Evolutionary conservation across 1,140 invertebrate species (phyloP), one percentile per base, ranked within the genome.

Genomic region (Babylonia areolata): DNA sequence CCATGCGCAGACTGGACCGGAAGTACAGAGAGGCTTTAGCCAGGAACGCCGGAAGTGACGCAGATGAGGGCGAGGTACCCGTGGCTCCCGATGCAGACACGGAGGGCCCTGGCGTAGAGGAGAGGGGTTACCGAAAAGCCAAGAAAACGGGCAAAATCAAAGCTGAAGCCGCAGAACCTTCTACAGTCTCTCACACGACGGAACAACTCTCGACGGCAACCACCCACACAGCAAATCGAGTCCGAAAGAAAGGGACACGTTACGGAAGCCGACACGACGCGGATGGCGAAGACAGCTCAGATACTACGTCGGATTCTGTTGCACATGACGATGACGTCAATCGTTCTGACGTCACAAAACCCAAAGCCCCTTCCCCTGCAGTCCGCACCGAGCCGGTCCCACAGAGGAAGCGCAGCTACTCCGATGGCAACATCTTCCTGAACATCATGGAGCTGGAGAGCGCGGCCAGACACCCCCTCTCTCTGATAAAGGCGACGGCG

Each of bases 321-420:
- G 58, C 20, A 23, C 58, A 23, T 64, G 58, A n/a, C 58, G 28
- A 23, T 23, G 2, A 64, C 17, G 28, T 23, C 28, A 12, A 5
- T 28, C 17, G 5, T 23, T 64, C 58, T 0, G 28, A 64, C 28
- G 17, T 11, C 28, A 23, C 58, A n/a, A 64, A 64, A 64, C 15
- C 15, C 6, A 73, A 6, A 17, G 9, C 2, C 17, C 17, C 46
- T 51, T 51, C 46, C 71, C 35, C 6, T 6, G 71, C 11, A 20
- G n/a, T n/a, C n/a, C 28, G 40, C 15, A 40, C 37, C 6, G 40
- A 40, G 39, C 35, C 12, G 39, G 39, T 40, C 9, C 75, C 35
- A 23, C 35, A 23, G 37, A 77, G 28, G 37, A 77, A 77, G 20
- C 75, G 75, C 9, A 77, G 75, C 75, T 77, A 77, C 28, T 77